Evolutionary conservation across 2,113 vertebrate genomes (phyloP).

Genomic region (Sminthopsis crassicaudata): DNA sequence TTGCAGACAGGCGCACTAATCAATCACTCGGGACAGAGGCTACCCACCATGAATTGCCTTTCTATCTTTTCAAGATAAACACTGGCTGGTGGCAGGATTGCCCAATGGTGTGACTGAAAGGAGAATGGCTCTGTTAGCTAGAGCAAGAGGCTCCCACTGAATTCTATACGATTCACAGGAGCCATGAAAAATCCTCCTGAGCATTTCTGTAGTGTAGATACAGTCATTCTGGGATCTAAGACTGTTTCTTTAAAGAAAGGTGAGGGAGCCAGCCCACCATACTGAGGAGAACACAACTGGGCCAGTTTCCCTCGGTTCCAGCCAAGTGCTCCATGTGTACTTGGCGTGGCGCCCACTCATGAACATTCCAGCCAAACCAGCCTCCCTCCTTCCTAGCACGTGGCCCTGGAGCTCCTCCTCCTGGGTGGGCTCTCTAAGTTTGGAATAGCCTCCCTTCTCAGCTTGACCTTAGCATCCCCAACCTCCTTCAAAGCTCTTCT

Average conservation of each 20-base stretch:
- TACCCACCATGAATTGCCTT: not conserved
- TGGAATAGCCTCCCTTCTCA: not conserved
- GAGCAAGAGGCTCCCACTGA: not conserved
- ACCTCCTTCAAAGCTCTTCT: not conserved
- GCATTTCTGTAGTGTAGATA: not conserved
- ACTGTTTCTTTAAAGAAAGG: not conserved
- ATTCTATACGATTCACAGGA: not conserved
- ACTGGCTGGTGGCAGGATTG: not conserved
- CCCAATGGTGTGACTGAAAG: not conserved
- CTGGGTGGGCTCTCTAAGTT: not conserved
- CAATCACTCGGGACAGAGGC: not conserved
- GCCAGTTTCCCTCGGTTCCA: not conserved
- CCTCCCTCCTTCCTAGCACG: not conserved
- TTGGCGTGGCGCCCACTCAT: not conserved
- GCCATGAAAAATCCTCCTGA: not conserved
- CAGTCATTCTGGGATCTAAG: not conserved
- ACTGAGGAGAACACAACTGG: not conserved
- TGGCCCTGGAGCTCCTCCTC: not conserved
- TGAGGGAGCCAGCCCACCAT: not conserved
- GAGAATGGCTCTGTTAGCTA: not conserved
- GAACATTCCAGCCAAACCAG: not conserved
- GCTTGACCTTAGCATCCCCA: not conserved
- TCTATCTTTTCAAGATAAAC: not conserved
- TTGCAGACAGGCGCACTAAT: not conserved
- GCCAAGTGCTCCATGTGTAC: not conserved